Percentiles rank a stretch among this genome's conserved stretches.
phyloP scores from a whole-genome alignment of 2,797 vertebrate species.

The Hoplostethus atlanticus region DNA sequence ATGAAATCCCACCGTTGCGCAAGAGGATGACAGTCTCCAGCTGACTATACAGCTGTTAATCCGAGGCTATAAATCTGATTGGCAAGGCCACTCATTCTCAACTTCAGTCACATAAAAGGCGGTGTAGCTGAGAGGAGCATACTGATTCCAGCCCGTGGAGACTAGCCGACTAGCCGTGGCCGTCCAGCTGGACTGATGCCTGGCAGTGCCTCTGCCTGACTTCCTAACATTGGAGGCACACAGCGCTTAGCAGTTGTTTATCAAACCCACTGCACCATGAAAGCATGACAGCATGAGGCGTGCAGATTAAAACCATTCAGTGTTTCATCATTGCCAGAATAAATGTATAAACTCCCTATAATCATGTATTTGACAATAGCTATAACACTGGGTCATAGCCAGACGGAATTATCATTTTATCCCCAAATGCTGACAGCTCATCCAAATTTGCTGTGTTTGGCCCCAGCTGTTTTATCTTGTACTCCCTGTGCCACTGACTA shows the following conservation, averaged over 20 bases:
- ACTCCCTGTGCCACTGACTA: not conserved
- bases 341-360: constrained; percentile 57
- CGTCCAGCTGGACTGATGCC: constrained; percentile 75
- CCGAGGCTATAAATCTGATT: constrained; percentile 69
- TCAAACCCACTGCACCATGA: constrained; percentile 69
- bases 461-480: constrained; percentile 33
- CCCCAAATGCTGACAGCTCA: constrained; percentile 34
- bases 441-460: constrained; percentile 49
- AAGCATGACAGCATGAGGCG: constrained; percentile 68
- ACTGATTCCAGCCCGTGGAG: constrained; percentile 69
- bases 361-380: constrained; percentile 79
- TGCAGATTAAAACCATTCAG: constrained; percentile 75
- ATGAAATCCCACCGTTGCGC: constrained; percentile 28
- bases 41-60: constrained; percentile 68
- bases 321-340: constrained; percentile 60
- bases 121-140: constrained; percentile 50
- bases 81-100: constrained; percentile 60
- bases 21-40: constrained; percentile 63
- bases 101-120: constrained; percentile 54
- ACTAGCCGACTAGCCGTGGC: constrained; percentile 47
- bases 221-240: constrained; percentile 60
- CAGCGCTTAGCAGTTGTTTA: constrained; percentile 71
- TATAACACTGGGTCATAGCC: constrained; percentile 65
- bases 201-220: constrained; percentile 57
- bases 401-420: constrained; percentile 71